phyloP scores from a whole-genome alignment of 2,797 vertebrate genomes.

The Enteromius viviparus region DNA sequence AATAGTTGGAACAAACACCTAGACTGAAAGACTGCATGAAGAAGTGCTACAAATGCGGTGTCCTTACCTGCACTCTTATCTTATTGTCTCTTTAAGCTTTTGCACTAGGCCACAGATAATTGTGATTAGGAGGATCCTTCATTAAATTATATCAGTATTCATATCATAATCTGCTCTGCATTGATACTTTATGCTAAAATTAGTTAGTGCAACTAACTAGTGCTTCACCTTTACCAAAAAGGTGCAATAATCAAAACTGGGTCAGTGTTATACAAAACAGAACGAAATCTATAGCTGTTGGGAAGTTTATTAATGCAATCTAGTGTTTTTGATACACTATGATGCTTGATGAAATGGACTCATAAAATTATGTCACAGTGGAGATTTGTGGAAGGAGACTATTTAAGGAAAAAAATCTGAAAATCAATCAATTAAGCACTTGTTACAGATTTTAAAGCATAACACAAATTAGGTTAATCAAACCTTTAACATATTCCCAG shows the following conservation, averaged over 20 bases:
- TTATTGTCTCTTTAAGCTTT: constrained; percentile 2
- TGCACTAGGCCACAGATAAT: neutral
- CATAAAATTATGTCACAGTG: neutral
- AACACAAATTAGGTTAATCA: neutral
- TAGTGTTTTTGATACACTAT: neutral
- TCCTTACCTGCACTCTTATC: constrained; percentile 13
- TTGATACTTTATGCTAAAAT: no score
- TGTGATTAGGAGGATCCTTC: neutral
- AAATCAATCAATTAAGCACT: no score
- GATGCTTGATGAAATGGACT: neutral
- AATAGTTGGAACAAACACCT: neutral
- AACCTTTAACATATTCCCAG: neutral
- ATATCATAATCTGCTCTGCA: neutral
- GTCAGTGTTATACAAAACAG: neutral
- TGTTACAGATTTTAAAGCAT: neutral
- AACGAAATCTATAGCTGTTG: neutral
- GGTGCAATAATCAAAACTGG: neutral
- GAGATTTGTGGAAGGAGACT: neutral
- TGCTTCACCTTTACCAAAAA: neutral
- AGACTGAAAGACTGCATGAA: constrained; percentile 2
- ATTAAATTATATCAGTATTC: neutral
- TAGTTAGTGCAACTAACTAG: neutral
- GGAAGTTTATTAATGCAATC: neutral
- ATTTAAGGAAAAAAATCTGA: neutral
- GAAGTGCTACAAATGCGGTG: neutral